Percentiles rank a stretch among this genome's conserved stretches.
Evolutionary conservation across 2,797 vertebrate genomes (phyloP).

Genomic region (Hoplostethus mediterraneus): DNA sequence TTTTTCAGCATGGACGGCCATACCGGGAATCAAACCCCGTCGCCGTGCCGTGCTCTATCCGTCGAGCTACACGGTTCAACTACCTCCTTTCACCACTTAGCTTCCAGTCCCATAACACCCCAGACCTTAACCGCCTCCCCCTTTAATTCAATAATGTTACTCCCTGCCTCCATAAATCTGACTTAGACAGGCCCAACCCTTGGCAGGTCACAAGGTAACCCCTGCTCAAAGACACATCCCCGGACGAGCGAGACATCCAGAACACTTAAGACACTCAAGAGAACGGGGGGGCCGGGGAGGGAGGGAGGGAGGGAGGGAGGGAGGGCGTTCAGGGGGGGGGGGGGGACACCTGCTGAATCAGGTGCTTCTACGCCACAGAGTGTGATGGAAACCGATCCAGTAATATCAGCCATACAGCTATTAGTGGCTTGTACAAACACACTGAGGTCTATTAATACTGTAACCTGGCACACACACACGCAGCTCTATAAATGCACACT

Average conservation of each 20-base stretch:
- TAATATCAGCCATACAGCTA: slow-evolving; percentile 72
- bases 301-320: neutral
- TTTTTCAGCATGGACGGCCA: slow-evolving; percentile 19
- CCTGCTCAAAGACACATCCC: slow-evolving; percentile 25
- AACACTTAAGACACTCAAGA: slow-evolving; percentile 23
- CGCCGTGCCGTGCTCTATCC: slow-evolving; percentile 42
- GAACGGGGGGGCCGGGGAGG: slow-evolving; percentile 36
- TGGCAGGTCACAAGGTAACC: slow-evolving; percentile 65
- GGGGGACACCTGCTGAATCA: slow-evolving; percentile 85
- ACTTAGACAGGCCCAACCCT: slow-evolving; percentile 7
- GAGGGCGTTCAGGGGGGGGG: slow-evolving; percentile 58
- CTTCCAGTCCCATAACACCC: slow-evolving; percentile 51
- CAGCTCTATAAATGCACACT: slow-evolving; percentile 79
- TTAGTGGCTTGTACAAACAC: slow-evolving; percentile 75
- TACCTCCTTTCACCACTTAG: slow-evolving; percentile 55
- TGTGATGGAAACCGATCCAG: slow-evolving; percentile 81
- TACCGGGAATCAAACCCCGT: slow-evolving; percentile 47
- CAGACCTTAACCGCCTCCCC: neutral
- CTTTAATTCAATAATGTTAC: slow-evolving; percentile 1
- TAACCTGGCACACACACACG: slow-evolving; percentile 67
- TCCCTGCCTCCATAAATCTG: slow-evolving; percentile 16
- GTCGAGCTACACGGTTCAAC: slow-evolving; percentile 31
- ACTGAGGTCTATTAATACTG: slow-evolving; percentile 77
- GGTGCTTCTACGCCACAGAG: slow-evolving; percentile 79
- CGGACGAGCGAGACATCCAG: slow-evolving; percentile 3